Evolutionary conservation across 1,140 invertebrate genomes (phyloP).

Genomic region (Brachionus rotundiformis): DNA sequence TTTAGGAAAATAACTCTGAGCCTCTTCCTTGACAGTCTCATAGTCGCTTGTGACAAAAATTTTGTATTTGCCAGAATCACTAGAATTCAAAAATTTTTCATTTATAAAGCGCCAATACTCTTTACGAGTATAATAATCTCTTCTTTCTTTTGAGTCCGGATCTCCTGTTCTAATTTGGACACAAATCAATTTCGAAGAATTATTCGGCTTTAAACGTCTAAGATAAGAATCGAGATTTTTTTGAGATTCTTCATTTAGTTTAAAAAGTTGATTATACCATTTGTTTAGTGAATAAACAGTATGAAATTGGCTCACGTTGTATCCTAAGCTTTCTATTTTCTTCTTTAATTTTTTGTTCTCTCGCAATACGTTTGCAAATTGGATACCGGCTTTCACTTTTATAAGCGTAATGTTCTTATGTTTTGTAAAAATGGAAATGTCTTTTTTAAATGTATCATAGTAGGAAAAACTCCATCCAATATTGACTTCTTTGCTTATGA

Average conservation of each 20-base stretch:
- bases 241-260: neutral
- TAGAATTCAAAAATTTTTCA: neutral
- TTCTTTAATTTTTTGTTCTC: neutral
- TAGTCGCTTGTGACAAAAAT: constrained; percentile 28
- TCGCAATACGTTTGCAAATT: neutral
- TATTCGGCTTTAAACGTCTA: neutral
- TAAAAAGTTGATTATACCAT: constrained; percentile 29
- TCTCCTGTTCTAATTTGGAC: constrained; percentile 22
- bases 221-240: neutral
- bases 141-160: neutral
- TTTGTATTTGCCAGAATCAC: neutral
- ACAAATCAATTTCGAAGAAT: neutral
- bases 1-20: neutral
- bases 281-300: neutral
- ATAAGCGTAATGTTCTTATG: neutral
- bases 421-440: neutral
- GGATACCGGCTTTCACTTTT: neutral
- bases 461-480: neutral
- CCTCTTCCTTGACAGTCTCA: neutral
- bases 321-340: neutral
- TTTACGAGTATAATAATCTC: neutral
- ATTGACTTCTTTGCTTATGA: neutral
- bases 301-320: neutral
- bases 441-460: neutral
- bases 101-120: constrained; percentile 6